Evolutionary conservation across 2,888 invertebrate species (phyloP), one percentile per base, ranked within the genome.

Genomic region (Phyllotreta striolata): DNA sequence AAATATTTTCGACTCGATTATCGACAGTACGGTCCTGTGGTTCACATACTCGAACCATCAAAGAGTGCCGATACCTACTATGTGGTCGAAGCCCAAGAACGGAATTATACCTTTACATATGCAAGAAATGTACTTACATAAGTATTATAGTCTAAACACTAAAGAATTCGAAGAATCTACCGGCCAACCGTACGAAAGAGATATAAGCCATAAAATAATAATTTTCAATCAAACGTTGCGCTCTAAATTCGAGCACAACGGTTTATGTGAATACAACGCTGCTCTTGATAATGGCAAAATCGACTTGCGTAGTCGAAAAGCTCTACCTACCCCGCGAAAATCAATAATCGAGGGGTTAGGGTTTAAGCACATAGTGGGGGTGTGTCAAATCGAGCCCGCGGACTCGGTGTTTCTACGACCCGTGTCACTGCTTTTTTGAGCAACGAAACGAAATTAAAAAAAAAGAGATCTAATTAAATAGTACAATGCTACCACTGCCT

Each of bases 291-390:
- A 54, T 62, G 24, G 52, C 52, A 43, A 54, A 63, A 68, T 78
- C 78, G 80, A 57, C 79, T 24, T 80, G 80, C 80, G 80, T 60
- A 43, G 44, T 6, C 41, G 12, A 49, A 35, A 38, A 12, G 8
- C 34, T 24, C n/a, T 49, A 58, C 49, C 38, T 49, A 51, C 80
- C 74, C 72, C 72, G 67, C 60, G 49, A 63, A 66, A 77, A 80
- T 80, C 80, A 80, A 80, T 79, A 79, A 74, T 73, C 54, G 68
- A 69, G 65, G 72, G 72, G 72, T 63, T 66, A 64, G 24, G 24
- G 66, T 64, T 63, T 64, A 64, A 72, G 71, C 72, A 71, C 66
- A 70, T 73, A 76, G 77, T 78, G 79, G 79, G 79, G 78, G 79
- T 79, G 79, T 77, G 78, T 77, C 76, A 72, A 70, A 69, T 67